These are phyloP conservation scores for Drosophila ogumai DNA, from an alignment of 1,140 invertebrate species.

Conservation along the genomic window DNA sequence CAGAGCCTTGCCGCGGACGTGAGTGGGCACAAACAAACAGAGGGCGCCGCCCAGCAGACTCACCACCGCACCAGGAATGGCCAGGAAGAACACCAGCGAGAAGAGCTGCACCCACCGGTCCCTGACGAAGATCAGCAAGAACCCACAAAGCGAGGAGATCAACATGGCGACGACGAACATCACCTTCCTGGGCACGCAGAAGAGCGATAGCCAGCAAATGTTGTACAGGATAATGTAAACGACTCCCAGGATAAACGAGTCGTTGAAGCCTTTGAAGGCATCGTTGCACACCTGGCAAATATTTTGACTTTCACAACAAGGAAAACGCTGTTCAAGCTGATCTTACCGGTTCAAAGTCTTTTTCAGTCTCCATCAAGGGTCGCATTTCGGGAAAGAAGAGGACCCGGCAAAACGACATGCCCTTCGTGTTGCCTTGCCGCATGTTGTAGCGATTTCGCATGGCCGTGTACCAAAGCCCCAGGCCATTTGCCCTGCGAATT, in stretches of 20 bases:
- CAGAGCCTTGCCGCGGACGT: slow-evolving; percentile 55
- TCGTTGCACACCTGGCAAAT: slow-evolving; percentile 53
- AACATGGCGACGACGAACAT: slow-evolving; percentile 50
- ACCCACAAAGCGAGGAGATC: slow-evolving; percentile 42
- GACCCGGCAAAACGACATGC: slow-evolving; percentile 52
- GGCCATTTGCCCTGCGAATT: slow-evolving; percentile 48
- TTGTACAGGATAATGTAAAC: slow-evolving; percentile 59
- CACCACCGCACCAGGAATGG: slow-evolving; percentile 47
- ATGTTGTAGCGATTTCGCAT: slow-evolving; percentile 63
- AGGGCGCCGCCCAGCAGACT: slow-evolving; percentile 60
- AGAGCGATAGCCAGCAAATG: slow-evolving; percentile 51
- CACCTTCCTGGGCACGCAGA: slow-evolving; percentile 37
- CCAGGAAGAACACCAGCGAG: slow-evolving; percentile 42
- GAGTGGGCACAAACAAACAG: slow-evolving; percentile 55
- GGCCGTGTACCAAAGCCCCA: slow-evolving; percentile 61
- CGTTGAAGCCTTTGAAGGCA: slow-evolving; percentile 48
- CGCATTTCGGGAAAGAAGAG: slow-evolving; percentile 30
- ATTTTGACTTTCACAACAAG: neutral
- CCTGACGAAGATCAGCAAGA: slow-evolving; percentile 35
- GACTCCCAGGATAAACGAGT: slow-evolving; percentile 52
- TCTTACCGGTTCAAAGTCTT: slow-evolving; percentile 27
- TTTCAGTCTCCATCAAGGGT: slow-evolving; percentile 37
- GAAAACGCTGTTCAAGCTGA: neutral
- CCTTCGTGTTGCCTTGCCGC: slow-evolving; percentile 33
- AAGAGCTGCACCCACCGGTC: slow-evolving; percentile 44